Conservation (phyloP, 1,140 invertebrate species). For the Zaprionus gabonicus region DNA sequence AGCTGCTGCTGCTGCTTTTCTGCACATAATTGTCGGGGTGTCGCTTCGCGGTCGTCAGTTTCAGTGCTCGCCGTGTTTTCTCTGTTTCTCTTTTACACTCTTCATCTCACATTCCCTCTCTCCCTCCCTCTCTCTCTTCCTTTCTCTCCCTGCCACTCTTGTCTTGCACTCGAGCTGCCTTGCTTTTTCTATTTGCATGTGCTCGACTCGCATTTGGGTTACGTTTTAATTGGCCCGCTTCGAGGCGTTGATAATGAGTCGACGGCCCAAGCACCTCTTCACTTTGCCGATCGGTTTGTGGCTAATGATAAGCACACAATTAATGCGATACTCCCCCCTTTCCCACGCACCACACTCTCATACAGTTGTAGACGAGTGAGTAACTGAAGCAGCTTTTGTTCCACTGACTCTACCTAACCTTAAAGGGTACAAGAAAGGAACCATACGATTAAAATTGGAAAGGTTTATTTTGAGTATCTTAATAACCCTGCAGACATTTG, state of each 20-base stretch:
- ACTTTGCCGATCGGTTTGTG: conserved; percentile 38
- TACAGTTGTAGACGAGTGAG: not conserved
- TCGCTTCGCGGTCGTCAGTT: conserved; percentile 40
- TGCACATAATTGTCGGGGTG: conserved; percentile 59
- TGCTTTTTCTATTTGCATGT: conserved; percentile 21
- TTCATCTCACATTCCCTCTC: not conserved
- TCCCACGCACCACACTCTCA: not conserved
- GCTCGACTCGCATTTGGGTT: conserved; percentile 66
- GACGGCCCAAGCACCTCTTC: not conserved
- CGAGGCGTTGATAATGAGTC: conserved; percentile 33
- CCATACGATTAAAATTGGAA: too few species aligned
- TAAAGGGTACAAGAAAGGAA: too few species aligned
- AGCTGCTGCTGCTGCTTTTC: conserved; percentile 14
- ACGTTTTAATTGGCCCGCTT: conserved; percentile 74
- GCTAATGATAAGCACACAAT: conserved; percentile 71
- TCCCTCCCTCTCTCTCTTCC: not conserved
- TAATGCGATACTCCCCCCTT: conserved; percentile 7
- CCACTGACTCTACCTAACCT: too few species aligned
- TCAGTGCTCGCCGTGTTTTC: too few species aligned
- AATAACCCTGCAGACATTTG: too few species aligned
- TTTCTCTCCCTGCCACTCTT: not conserved
- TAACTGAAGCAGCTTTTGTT: not conserved
- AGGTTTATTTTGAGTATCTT: too few species aligned
- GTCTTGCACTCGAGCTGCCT: not conserved
- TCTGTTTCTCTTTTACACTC: too few species aligned